Evolutionary conservation across 2,113 vertebrate species (phyloP), one percentile per base, ranked within the genome.

Genomic region (Heloderma charlesbogerti): DNA sequence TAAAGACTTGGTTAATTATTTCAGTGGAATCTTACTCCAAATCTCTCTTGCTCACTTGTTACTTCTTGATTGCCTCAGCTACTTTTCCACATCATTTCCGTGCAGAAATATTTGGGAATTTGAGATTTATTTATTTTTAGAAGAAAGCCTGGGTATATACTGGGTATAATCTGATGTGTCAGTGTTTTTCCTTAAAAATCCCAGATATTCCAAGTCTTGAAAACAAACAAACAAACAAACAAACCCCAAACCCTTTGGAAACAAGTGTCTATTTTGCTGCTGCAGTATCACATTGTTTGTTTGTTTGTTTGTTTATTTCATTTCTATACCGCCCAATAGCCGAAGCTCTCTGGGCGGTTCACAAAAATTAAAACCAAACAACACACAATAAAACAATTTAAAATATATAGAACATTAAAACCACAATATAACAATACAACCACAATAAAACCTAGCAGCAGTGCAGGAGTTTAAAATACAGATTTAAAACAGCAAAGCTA

Each of bases 41-140:
- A 88, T 31, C 13, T 86, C 43, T 88, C 27, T 51, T n/a, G 43
- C 37, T 81, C 91, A 51, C 90, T 74, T 88, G 75, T 87, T n/a
- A 45, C 40, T 63, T 20, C 60, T 72, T 79, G 66, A 57, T 81
- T 87, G 57, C 15, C 9, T 29, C 51, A 51, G 22, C 66, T 84
- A 80, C 18, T 88, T 86, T 92, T 93, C 66, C 67, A 85, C 2
- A 0, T 15, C 20, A 54, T 90, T 20, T 67, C 48, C 60, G 31
- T 57, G 27, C 37, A 78, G 22, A 82, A 82, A 45, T 45, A 82
- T 54, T 63, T 48, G 66, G 80, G 63, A 54, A 16, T 27, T 84
- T 37, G 45, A 84, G 8, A 60, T 88, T 67, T 31, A 48, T 51
- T 88, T 88, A 57, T 57, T 20, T 63, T 40, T 54, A 27, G 43